Conservation (phyloP, 2,113 vertebrate species). For the Gnathonemus longibarbis region DNA sequence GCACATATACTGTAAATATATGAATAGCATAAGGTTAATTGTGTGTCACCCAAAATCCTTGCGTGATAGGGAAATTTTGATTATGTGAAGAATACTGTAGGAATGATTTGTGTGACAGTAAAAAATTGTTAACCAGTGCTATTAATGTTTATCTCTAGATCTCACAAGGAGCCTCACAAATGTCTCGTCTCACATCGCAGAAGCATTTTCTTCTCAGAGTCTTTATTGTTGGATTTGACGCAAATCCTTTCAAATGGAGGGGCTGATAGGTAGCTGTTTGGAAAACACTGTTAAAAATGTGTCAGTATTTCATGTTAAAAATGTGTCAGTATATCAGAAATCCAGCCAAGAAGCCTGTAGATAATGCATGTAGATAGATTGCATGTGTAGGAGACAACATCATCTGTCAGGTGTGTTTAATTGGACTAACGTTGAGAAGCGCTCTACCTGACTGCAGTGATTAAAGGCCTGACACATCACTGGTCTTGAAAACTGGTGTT, state of each 20-base stretch:
- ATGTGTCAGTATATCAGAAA: not conserved
- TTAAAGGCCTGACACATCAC: not conserved
- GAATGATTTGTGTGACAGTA: not conserved
- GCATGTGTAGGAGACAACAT: not conserved
- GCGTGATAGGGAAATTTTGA: not conserved
- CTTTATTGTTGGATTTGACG: not conserved
- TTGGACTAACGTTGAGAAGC: not conserved
- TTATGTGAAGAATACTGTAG: not conserved
- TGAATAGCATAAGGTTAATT: not conserved
- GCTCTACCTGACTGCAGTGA: not conserved
- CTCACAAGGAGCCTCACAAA: not conserved
- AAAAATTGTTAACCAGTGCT: not conserved
- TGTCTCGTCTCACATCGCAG: not conserved
- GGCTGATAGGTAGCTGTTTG: not conserved
- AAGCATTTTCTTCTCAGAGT: not conserved
- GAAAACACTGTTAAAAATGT: not conserved
- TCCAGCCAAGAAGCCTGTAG: not conserved
- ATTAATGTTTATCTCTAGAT: not conserved
- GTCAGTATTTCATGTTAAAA: not conserved
- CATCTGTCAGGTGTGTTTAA: not conserved
- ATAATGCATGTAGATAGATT: not conserved
- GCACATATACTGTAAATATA: not conserved
- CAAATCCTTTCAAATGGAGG: not conserved
- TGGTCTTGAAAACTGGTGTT: not conserved
- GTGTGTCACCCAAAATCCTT: not conserved